phyloP scores from a whole-genome alignment of 1,140 invertebrate genomes.

The Cotesia chilonis region DNA sequence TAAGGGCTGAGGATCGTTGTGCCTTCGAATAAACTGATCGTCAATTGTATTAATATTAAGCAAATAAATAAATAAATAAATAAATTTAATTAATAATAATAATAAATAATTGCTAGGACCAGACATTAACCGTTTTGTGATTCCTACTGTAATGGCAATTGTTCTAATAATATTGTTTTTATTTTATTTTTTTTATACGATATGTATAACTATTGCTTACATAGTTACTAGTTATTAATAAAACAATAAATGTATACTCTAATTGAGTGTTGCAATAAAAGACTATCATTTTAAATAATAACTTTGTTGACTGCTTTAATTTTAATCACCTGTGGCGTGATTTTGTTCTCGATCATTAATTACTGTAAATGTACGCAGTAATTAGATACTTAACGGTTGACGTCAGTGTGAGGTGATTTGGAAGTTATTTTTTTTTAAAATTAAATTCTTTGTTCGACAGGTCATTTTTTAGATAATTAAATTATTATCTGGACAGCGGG shows the following conservation, averaged over 20 bases:
- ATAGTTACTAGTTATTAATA: slow-evolving; percentile 53
- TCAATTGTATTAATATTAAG: slow-evolving; percentile 43
- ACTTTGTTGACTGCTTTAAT: too few species aligned
- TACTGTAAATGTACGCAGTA: too few species aligned
- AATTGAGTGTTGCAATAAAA: slow-evolving; percentile 65
- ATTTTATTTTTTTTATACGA: slow-evolving; percentile 55
- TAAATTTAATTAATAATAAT: slow-evolving; percentile 41
- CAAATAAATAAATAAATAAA: not conserved
- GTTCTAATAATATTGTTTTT: slow-evolving; percentile 58
- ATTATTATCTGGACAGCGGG: too few species aligned
- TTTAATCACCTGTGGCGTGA: too few species aligned
- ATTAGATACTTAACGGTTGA: too few species aligned
- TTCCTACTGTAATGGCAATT: not conserved
- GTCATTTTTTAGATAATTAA: too few species aligned
- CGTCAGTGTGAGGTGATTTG: too few species aligned
- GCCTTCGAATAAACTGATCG: slow-evolving; percentile 57
- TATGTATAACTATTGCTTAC: slow-evolving; percentile 58
- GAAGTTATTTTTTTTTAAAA: too few species aligned
- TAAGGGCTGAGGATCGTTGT: slow-evolving; percentile 67
- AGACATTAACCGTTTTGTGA: slow-evolving; percentile 55
- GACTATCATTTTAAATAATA: slow-evolving; percentile 51
- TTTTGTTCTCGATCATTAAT: too few species aligned
- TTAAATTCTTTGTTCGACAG: too few species aligned
- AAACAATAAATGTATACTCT: slow-evolving; percentile 52
- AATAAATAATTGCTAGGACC: slow-evolving; percentile 47